phyloP scores from a whole-genome alignment of 2,888 invertebrate species.

The Lithophane socia region DNA sequence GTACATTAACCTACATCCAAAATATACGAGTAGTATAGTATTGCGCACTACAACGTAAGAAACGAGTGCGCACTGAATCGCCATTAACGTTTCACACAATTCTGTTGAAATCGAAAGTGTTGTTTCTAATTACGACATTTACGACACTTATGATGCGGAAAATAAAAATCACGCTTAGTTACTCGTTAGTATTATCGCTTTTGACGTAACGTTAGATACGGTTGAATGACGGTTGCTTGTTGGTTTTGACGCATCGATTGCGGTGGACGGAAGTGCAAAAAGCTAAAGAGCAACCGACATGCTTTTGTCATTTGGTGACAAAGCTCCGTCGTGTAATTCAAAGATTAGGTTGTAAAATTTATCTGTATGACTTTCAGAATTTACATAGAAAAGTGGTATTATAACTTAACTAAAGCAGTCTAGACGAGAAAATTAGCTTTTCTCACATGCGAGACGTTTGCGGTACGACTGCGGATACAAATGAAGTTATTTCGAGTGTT shows the following conservation, averaged over 20 bases:
- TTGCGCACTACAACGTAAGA: constrained; percentile 83
- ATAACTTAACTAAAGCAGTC: constrained; percentile 31
- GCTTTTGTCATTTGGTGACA: constrained; percentile 52
- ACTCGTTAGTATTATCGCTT: constrained; percentile 52
- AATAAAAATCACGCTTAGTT: constrained; percentile 69
- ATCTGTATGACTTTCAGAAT: constrained; percentile 8
- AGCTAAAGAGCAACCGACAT: constrained; percentile 49
- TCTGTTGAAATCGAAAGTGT: constrained; percentile 85
- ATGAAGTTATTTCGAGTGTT: constrained; percentile 53
- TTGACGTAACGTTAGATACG: constrained; percentile 70
- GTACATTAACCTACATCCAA: constrained; percentile 87
- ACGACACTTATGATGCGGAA: constrained; percentile 70
- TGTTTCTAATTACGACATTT: constrained; percentile 73
- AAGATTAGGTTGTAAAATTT: background rate
- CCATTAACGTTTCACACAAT: constrained; percentile 80
- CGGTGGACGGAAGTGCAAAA: constrained; percentile 68
- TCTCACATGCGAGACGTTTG: constrained; percentile 13
- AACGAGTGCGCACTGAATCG: constrained; percentile 80
- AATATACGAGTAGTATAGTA: constrained; percentile 73
- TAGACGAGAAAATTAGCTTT: constrained; percentile 46
- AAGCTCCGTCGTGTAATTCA: constrained; percentile 52
- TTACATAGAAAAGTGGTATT: constrained; percentile 15
- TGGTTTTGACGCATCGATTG: constrained; percentile 55
- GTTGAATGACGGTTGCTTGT: constrained; percentile 69
- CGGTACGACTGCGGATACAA: constrained; percentile 38